Conservation (phyloP, 2,797 vertebrate genomes). For the Gymnocypris eckloni region DNA sequence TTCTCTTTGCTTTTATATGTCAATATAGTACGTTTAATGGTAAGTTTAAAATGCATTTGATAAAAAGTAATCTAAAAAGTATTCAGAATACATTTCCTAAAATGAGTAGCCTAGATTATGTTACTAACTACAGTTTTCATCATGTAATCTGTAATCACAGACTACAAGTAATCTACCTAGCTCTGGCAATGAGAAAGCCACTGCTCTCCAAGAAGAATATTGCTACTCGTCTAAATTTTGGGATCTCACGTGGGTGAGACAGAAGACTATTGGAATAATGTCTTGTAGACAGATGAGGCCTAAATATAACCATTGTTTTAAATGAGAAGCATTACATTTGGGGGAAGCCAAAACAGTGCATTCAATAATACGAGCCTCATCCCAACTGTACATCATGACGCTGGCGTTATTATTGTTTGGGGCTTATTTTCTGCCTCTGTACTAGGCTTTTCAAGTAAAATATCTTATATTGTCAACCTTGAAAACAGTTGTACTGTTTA, state of each 20-base stretch:
- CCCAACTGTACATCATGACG: not conserved
- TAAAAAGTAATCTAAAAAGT: no score
- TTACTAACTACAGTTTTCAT: no score
- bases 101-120: no score
- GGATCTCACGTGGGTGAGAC: not conserved
- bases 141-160: no score
- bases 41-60: no score
- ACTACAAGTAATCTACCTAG: no score
- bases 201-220: not conserved
- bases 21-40: no score
- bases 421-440: not conserved
- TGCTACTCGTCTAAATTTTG: not conserved
- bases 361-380: not conserved
- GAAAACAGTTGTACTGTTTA: not conserved
- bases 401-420: not conserved
- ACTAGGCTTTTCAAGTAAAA: no score
- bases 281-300: not conserved
- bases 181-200: not conserved
- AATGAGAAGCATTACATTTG: constrained; percentile 4
- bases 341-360: not conserved
- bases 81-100: no score
- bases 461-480: not conserved
- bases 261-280: constrained; percentile 15
- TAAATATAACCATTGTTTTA: not conserved
- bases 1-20: no score